Base-by-base conservation (phyloP, 2,888 invertebrate species). In the Cotesia congregata region DNA sequence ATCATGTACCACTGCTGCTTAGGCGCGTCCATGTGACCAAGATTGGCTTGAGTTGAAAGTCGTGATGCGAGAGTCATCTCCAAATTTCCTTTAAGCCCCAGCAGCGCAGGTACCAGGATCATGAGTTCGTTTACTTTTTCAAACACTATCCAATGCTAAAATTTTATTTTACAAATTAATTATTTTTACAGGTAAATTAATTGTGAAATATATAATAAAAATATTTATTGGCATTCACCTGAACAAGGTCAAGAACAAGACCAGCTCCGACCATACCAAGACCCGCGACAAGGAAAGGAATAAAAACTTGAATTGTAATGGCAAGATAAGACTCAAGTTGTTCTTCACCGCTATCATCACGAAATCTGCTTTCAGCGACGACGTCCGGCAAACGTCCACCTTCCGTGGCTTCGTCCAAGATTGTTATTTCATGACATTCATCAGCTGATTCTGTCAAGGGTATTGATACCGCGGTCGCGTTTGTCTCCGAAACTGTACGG, bases 11-110 rank as follows among this genome's bases (percentile, higher is more conserved):
- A 91, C 83, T 93, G 92, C 82, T 94, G 93, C 82, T 92, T 91
- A 5, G 91, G 89, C 41, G 92, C 91, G 85, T 95, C 94, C 93
- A 95, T 93, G 85, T 94, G 93, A 9, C 95, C 95, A 79, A 95
- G 90, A 90, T 95, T 95, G 7, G 95, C 97, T 91, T 98, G 97
- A 0, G 98, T 99, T 6, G 98, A 98, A 59, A 99, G 92, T 73
- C 98, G 93, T 1, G 98, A 98, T 0, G 98, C 98, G 78, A 99
- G 91, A 79, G 98, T 98, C 97, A 98, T 98, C 91, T 98, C 98
- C 86, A 98, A 91, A 90, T 98, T 98, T 80, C 98, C 98, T 92
- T 97, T 93, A 39, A 95, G 91, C 20, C 96, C 97, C 76, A 96
- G 91, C 78, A 96, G 90, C 0, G 96, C 94, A 12, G 96, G 96